These are phyloP conservation scores for Suillia variegata DNA, from an alignment of 2,888 invertebrate species.

Conservation along the genomic window DNA sequence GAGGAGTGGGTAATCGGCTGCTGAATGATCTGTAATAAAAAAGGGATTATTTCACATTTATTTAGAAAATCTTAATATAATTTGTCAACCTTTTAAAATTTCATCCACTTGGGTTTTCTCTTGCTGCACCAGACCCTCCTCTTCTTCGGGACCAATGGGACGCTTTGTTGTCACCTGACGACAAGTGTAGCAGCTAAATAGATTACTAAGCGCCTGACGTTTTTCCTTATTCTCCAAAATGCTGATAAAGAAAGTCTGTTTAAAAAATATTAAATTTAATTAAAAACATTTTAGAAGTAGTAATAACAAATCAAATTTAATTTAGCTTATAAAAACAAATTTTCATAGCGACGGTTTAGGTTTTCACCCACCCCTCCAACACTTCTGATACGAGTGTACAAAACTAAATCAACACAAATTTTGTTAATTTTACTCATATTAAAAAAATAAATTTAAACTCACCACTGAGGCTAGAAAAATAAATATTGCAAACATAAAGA, in stretches of 20 bases:
- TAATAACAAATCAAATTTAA: too few species aligned
- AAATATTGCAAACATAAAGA: constrained; percentile 40
- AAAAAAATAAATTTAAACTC: too few species aligned
- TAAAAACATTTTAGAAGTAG: neutral
- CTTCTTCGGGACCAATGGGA: constrained; percentile 22
- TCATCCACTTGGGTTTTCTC: constrained; percentile 45
- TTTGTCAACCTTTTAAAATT: constrained; percentile 34
- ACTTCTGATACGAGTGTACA: too few species aligned
- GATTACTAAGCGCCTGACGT: constrained; percentile 30
- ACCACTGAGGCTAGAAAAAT: constrained; percentile 28
- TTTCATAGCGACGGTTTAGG: too few species aligned
- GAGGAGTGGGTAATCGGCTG: constrained; percentile 63
- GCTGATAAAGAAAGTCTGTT: constrained; percentile 42
- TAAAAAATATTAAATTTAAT: neutral
- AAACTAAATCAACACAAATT: too few species aligned
- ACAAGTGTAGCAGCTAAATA: constrained; percentile 31
- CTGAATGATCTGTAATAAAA: constrained; percentile 31
- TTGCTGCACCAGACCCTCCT: constrained; percentile 33
- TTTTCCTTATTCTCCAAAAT: constrained; percentile 45
- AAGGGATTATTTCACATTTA: too few species aligned
- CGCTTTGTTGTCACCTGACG: constrained; percentile 24
- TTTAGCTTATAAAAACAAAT: too few species aligned
- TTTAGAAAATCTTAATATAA: neutral
- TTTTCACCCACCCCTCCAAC: too few species aligned
- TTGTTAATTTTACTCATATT: too few species aligned